Percentiles rank a stretch among this genome's conserved stretches.
phyloP scores from a whole-genome alignment of 2,888 invertebrate species.

The Drosophila algonquin region DNA sequence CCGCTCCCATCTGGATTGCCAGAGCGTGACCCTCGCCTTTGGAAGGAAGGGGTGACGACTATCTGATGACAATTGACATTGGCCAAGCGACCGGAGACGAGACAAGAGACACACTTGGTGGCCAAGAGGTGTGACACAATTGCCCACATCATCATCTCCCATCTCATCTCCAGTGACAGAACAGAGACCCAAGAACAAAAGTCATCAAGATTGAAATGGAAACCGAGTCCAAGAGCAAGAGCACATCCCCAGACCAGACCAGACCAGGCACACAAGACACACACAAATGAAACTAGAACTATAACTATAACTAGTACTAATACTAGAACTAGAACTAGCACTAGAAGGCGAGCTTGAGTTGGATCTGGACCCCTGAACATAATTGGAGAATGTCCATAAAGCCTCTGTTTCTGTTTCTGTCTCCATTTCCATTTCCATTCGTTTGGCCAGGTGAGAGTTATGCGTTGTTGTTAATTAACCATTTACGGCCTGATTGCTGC shows the following conservation, averaged over 20 bases:
- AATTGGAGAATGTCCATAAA: slow-evolving; percentile 67
- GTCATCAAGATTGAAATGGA: slow-evolving; percentile 47
- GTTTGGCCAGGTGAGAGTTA: slow-evolving; percentile 70
- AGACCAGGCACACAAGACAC: neutral
- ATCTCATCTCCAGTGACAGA: slow-evolving; percentile 44
- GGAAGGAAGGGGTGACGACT: slow-evolving; percentile 3
- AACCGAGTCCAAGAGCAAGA: slow-evolving; percentile 18
- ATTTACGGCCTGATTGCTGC: slow-evolving; percentile 72
- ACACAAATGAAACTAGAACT: no score
- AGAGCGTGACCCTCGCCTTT: slow-evolving; percentile 16
- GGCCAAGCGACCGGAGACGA: slow-evolving; percentile 51
- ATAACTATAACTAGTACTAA: neutral
- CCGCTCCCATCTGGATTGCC: neutral
- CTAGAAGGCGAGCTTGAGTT: slow-evolving; percentile 39
- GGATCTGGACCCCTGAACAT: slow-evolving; percentile 63
- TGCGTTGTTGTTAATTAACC: slow-evolving; percentile 76
- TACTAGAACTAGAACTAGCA: slow-evolving; percentile 23
- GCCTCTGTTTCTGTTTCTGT: slow-evolving; percentile 17
- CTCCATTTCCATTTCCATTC: slow-evolving; percentile 18
- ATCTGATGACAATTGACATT: slow-evolving; percentile 72
- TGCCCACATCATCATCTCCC: slow-evolving; percentile 25
- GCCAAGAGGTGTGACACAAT: slow-evolving; percentile 71
- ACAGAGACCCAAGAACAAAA: slow-evolving; percentile 6
- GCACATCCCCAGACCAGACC: slow-evolving; percentile 1
- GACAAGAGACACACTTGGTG: slow-evolving; percentile 22